phyloP scores from a whole-genome alignment of 2,113 vertebrate genomes.

The Corythoichthys haematopterus region DNA sequence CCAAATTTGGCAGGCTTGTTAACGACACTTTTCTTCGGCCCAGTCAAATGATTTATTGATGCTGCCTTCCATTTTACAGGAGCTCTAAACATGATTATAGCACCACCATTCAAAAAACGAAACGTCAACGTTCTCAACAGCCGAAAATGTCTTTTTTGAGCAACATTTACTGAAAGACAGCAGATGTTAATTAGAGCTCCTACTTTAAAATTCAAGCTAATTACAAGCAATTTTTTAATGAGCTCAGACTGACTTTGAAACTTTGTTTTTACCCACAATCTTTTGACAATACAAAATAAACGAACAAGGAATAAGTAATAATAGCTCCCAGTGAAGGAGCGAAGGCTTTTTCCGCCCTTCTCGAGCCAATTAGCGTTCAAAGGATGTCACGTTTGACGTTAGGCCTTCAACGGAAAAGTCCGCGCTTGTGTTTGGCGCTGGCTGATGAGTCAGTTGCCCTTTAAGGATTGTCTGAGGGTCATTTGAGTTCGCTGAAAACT shows the following conservation, averaged over 20 bases:
- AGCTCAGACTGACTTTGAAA: not conserved
- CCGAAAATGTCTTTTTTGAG: not conserved
- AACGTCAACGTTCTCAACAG: not conserved
- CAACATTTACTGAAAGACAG: not conserved
- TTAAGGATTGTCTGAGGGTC: not conserved
- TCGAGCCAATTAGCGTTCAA: conserved; percentile 3
- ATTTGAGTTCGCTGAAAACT: not conserved
- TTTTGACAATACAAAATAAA: not conserved
- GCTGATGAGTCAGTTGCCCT: not conserved
- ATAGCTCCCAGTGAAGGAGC: not conserved
- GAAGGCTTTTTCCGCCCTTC: not conserved
- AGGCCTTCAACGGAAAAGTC: not conserved
- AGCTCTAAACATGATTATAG: too few species aligned
- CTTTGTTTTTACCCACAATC: not conserved
- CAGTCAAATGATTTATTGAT: too few species aligned
- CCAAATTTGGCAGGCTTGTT: too few species aligned
- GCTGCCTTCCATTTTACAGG: too few species aligned
- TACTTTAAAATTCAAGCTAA: not conserved
- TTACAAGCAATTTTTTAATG: not conserved
- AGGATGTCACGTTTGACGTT: conserved; percentile 3
- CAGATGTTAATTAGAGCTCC: not conserved
- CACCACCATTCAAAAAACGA: not conserved
- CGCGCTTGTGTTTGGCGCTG: not conserved
- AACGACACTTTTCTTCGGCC: too few species aligned
- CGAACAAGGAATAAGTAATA: not conserved